phyloP scores from a whole-genome alignment of 2,797 vertebrate species.

The Sebastes aleutianus region DNA sequence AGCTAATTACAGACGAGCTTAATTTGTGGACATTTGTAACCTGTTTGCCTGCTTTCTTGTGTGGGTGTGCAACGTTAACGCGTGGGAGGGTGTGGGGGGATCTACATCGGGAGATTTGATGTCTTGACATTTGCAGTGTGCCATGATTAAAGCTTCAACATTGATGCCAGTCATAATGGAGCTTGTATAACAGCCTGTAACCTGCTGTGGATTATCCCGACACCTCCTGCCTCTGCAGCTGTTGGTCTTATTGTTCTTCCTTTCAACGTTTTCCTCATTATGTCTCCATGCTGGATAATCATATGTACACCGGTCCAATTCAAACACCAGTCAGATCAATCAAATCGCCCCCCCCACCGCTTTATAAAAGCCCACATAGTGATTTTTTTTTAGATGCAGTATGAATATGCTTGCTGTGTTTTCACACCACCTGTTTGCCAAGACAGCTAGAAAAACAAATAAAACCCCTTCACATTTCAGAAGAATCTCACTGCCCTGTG shows the following conservation, averaged over 20 bases:
- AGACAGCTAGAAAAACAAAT: conserved; percentile 57
- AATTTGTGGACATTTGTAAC: conserved; percentile 19
- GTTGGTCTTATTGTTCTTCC: conserved; percentile 42
- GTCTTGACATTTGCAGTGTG: conserved; percentile 51
- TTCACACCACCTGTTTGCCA: conserved; percentile 51
- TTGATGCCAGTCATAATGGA: conserved; percentile 41
- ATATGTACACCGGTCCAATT: conserved; percentile 28
- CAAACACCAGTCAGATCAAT: conserved; percentile 35
- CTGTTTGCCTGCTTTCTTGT: not conserved
- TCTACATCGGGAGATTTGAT: conserved; percentile 12
- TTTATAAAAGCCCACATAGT: not conserved
- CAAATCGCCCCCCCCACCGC: not conserved
- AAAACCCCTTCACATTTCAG: conserved; percentile 36
- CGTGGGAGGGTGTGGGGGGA: not conserved
- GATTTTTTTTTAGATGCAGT: conserved; percentile 5
- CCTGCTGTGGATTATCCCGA: conserved; percentile 44
- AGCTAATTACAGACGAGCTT: conserved; percentile 33
- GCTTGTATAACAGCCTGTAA: conserved; percentile 42
- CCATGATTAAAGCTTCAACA: conserved; percentile 36
- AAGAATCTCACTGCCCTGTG: not conserved
- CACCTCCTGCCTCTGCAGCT: conserved; percentile 53
- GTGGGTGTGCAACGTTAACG: not conserved
- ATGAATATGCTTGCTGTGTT: conserved; percentile 25
- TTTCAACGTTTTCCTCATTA: conserved; percentile 50
- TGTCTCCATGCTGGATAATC: conserved; percentile 34